phyloP scores from a whole-genome alignment of 2,113 vertebrate species.

The Hemibates koningsi region DNA sequence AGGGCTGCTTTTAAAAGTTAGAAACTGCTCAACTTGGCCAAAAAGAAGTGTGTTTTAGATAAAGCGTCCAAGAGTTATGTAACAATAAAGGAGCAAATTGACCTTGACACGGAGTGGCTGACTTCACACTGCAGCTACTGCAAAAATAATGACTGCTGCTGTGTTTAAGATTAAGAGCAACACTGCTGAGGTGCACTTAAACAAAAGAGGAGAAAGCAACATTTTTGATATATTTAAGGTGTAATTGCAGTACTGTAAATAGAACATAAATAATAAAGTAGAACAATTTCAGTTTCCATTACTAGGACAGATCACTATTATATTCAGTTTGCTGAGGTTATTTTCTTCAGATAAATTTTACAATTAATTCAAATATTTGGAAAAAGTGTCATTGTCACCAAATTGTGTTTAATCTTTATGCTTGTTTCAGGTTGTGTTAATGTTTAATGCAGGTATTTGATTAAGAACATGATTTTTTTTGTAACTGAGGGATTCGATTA shows the following conservation, averaged over 20 bases:
- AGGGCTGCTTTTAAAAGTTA: neutral
- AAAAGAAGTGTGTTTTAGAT: neutral
- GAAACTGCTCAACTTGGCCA: neutral
- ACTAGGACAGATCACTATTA: neutral
- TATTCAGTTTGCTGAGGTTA: neutral
- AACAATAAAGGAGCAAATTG: neutral
- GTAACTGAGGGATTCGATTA: neutral
- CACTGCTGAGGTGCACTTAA: neutral
- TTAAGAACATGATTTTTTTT: neutral
- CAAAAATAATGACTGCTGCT: neutral
- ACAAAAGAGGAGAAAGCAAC: neutral
- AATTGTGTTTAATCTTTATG: neutral
- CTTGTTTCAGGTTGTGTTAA: neutral
- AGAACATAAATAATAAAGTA: neutral
- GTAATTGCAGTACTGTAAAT: neutral
- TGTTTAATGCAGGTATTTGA: neutral
- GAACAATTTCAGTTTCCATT: neutral
- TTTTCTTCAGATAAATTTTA: neutral
- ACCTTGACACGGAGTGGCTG: neutral
- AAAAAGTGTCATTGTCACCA: neutral
- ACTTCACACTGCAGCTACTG: neutral
- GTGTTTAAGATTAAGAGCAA: neutral
- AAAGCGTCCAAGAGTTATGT: neutral
- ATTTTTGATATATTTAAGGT: neutral
- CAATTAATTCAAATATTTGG: neutral